Conservation (phyloP, 2,113 vertebrate species). For the Edolisoma coerulescens region DNA sequence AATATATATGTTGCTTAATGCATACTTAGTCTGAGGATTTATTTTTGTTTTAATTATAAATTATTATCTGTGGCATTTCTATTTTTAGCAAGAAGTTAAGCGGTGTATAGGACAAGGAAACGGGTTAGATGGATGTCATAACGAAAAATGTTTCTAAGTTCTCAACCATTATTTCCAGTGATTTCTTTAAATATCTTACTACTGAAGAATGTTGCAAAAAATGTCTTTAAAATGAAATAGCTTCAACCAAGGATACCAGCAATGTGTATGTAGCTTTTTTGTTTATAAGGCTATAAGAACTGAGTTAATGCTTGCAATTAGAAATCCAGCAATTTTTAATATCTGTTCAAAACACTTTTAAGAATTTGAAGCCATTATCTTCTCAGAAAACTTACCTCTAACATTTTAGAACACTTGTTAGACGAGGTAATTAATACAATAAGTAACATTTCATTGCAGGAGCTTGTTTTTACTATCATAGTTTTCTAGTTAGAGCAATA, state of each 20-base stretch:
- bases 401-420: not conserved
- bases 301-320: not conserved
- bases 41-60: not conserved
- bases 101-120: not conserved
- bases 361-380: constrained; percentile 26
- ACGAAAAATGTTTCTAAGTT: not conserved
- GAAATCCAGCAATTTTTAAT: constrained; percentile 34
- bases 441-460: not conserved
- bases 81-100: not conserved
- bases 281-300: not conserved
- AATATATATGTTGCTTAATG: not conserved
- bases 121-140: not conserved
- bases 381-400: not conserved
- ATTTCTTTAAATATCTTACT: constrained; percentile 11
- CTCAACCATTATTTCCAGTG: not conserved
- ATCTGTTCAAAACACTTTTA: constrained; percentile 2
- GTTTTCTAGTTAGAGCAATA: not conserved
- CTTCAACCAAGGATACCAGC: not conserved
- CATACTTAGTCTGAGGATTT: not conserved
- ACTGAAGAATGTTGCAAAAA: constrained; percentile 3
- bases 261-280: not conserved
- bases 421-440: not conserved
- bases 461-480: not conserved
- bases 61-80: not conserved
- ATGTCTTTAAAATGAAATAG: constrained; percentile 37